Evolutionary conservation across 2,113 vertebrate genomes (phyloP), one percentile per base, ranked within the genome.

Genomic region (Paramisgurnus dabryanus): DNA sequence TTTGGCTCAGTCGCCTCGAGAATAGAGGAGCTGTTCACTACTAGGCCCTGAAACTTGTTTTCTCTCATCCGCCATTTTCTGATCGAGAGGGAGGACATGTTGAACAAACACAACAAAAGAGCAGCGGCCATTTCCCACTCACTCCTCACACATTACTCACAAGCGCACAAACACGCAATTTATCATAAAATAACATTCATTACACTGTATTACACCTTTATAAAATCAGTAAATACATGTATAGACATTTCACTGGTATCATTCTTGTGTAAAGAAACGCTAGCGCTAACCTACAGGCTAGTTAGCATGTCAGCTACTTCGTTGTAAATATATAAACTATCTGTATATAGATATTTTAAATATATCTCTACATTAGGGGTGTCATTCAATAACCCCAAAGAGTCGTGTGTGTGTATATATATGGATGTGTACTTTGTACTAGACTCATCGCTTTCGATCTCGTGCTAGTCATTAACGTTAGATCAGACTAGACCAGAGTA

Each of bases 31-130:
- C 75, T 39, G 75, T 87, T 76, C 80, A 79, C 74, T 70, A 86
- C 66, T 85, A 77, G 85, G 84, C 90, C 90, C 80, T 71, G 87
- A 87, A 73, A 92, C 91, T 87, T 89, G 85, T 93, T 93, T 94
- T 94, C 88, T 88, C 87, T 90, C 88, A 88, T 89, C 96, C 97
- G 97, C 97, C 97, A 98, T 98, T 98, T 98, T 98, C 95, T 98
- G 93, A 89, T 91, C 85, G 90, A 91, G 91, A 91, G 93, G 95
- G 95, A 95, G 94, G 96, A 96, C 97, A 98, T 98, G 95, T 97
- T 96, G 94, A 95, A 94, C 92, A 94, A 94, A 95, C 89, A 96
- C 87, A 95, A 95, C 95, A 98, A 98, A 97, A 97, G 95, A 94
- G 90, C 92, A 96, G 95, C 96, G 97, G 96, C 97, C 96, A 98